Evolutionary conservation across 1,140 invertebrate genomes (phyloP).

Genomic region (Choristoneura fumiferana): DNA sequence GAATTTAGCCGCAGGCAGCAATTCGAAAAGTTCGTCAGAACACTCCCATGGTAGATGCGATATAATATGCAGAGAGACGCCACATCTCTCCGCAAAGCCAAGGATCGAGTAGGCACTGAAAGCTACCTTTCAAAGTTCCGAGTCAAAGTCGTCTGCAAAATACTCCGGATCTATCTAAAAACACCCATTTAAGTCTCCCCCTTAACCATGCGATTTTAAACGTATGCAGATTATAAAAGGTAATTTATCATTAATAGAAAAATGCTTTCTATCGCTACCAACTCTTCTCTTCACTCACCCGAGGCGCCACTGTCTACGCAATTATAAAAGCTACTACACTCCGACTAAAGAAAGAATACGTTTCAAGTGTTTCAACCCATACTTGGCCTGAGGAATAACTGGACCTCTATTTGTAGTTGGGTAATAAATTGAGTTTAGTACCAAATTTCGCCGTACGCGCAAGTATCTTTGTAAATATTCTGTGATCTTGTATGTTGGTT

Average conservation of each 20-base stretch:
- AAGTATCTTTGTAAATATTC: not conserved
- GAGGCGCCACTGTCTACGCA: not conserved
- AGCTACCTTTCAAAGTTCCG: too few relatives aligned
- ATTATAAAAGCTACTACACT: not conserved
- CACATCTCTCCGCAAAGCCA: too few relatives aligned
- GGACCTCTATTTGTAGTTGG: not conserved
- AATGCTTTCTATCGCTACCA: slow-evolving; percentile 21
- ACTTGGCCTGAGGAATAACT: too few relatives aligned
- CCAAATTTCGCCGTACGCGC: not conserved
- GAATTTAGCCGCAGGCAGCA: too few relatives aligned
- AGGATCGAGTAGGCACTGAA: too few relatives aligned
- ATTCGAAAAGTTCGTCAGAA: too few relatives aligned
- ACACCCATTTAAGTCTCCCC: slow-evolving; percentile 24
- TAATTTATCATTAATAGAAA: slow-evolving; percentile 47
- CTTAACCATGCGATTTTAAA: slow-evolving; percentile 6
- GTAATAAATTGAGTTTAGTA: not conserved
- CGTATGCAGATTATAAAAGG: slow-evolving; percentile 30
- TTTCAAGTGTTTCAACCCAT: too few relatives aligned
- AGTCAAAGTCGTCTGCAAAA: too few relatives aligned
- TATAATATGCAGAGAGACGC: too few relatives aligned
- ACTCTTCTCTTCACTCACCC: not conserved
- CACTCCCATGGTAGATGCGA: too few relatives aligned
- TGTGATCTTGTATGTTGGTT: slow-evolving; percentile 13
- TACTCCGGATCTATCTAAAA: too few relatives aligned
- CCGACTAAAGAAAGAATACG: not conserved